Evolutionary conservation across 2,797 vertebrate species (phyloP).

Genomic region (Cryptoprocta ferox): DNA sequence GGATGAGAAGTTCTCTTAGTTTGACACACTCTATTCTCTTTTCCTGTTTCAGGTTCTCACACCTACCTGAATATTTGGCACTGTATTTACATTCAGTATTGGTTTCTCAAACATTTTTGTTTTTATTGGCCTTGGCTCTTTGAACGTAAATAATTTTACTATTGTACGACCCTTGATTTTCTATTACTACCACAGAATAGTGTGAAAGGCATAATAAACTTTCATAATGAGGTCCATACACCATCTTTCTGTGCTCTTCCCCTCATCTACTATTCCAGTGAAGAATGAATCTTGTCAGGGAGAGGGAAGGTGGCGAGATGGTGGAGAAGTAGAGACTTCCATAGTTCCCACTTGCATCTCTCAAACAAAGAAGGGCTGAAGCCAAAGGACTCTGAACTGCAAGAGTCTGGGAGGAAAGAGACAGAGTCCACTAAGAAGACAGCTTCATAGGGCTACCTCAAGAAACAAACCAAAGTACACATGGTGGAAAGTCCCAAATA

Average conservation of each 20-base stretch:
- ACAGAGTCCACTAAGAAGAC: too few relatives aligned
- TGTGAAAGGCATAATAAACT: conserved; percentile 35
- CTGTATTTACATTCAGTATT: neutral
- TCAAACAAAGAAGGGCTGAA: too few relatives aligned
- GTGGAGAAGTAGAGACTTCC: too few relatives aligned
- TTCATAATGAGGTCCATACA: conserved; percentile 22
- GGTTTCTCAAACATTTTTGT: neutral
- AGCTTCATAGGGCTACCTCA: too few relatives aligned
- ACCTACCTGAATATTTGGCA: neutral
- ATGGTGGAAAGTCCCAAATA: too few relatives aligned
- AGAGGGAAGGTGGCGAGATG: too few relatives aligned
- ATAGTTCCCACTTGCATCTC: too few relatives aligned
- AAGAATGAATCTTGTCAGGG: conserved; percentile 53
- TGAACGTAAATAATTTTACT: conserved; percentile 38
- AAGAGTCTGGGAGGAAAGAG: too few relatives aligned
- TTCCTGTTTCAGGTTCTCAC: neutral
- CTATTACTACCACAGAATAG: neutral
- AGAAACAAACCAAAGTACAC: too few relatives aligned
- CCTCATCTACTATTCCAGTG: neutral
- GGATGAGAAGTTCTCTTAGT: neutral
- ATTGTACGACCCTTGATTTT: neutral
- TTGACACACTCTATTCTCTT: neutral
- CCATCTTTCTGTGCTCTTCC: neutral
- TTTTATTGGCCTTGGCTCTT: conserved; percentile 18
- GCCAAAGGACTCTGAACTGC: too few relatives aligned